Evolutionary conservation across 2,888 invertebrate species (phyloP).

Genomic region (Phlogophora meticulosa): DNA sequence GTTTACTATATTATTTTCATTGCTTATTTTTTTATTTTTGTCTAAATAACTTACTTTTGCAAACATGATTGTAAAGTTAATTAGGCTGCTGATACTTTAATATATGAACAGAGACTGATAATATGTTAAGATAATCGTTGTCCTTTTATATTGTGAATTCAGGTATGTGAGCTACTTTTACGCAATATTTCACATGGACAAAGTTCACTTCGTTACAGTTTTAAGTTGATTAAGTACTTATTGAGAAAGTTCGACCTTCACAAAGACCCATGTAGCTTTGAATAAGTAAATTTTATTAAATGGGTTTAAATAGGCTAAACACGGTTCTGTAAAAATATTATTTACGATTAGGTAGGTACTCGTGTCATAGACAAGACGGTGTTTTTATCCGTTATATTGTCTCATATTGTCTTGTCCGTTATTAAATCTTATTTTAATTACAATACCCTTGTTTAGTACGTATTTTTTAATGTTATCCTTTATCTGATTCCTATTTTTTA

Average conservation of each 20-base stretch:
- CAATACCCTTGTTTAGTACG: too few relatives aligned
- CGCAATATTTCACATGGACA: slow-evolving; percentile 5
- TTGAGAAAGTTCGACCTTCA: slow-evolving; percentile 13
- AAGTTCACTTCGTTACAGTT: slow-evolving; percentile 17
- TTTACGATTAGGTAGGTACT: too few relatives aligned
- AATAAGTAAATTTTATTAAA: too few relatives aligned
- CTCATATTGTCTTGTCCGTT: too few relatives aligned
- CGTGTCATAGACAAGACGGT: too few relatives aligned
- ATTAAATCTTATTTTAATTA: too few relatives aligned
- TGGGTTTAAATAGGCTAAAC: too few relatives aligned
- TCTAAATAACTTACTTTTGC: slow-evolving; percentile 2
- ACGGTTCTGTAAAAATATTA: too few relatives aligned
- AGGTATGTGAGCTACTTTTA: slow-evolving; percentile 17
- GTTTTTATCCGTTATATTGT: too few relatives aligned
- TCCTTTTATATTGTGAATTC: slow-evolving; percentile 12
- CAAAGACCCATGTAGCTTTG: not conserved
- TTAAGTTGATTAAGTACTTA: slow-evolving; percentile 4
- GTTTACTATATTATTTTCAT: too few relatives aligned
- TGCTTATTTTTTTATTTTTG: not conserved
- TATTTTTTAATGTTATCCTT: too few relatives aligned
- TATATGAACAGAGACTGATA: slow-evolving; percentile 13
- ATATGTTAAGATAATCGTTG: not conserved
- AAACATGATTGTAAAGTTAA: not conserved
- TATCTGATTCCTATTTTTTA: too few relatives aligned
- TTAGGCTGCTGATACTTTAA: slow-evolving; percentile 1